Evolutionary conservation across 2,888 invertebrate genomes (phyloP), one percentile per base, ranked within the genome.

Genomic region (Brenthis hecate): DNA sequence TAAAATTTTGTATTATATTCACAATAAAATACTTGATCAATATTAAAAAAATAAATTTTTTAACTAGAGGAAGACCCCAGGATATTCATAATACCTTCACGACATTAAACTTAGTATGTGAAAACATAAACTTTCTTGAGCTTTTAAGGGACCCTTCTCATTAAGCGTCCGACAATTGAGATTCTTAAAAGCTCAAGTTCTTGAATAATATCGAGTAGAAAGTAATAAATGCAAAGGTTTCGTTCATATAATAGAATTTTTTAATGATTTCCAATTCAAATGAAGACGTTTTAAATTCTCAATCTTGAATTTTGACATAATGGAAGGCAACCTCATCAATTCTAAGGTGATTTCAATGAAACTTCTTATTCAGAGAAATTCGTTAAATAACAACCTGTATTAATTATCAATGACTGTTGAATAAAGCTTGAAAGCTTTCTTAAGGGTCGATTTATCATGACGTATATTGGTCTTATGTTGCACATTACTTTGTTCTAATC

Each of bases 351-450:
- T 84, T 87, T 88, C 86, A 88, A 89, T 87, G 83, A 85, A 82
- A 72, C 82, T 83, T 85, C 87, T 86, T 84, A 87, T 86, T 85
- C 83, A 84, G 74, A 73, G 78, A 76, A 81, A 84, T 85, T 84
- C 80, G 81, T 84, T 84, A 87, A 87, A 88, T 89, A 89, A 86
- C 81, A 80, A 80, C 80, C 77, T 80, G 84, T 85, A 90, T 89
- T 89, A 87, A 88, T 89, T 88, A 89, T 85, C 82, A 82, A 85
- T 82, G 82, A 80, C 78, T 81, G 78, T 82, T 76, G 80, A 82
- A 83, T 83, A 81, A 80, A 78, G 78, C 78, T 77, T 80, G 80
- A 80, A 85, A 84, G 82, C 74, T 73, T 75, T 69, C 75, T 71
- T 76, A 79, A 78, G 76, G 80, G 82, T 85, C 85, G 82, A 89